Conservation (phyloP, 2,888 invertebrate species). For the Ormyrus labotus region DNA sequence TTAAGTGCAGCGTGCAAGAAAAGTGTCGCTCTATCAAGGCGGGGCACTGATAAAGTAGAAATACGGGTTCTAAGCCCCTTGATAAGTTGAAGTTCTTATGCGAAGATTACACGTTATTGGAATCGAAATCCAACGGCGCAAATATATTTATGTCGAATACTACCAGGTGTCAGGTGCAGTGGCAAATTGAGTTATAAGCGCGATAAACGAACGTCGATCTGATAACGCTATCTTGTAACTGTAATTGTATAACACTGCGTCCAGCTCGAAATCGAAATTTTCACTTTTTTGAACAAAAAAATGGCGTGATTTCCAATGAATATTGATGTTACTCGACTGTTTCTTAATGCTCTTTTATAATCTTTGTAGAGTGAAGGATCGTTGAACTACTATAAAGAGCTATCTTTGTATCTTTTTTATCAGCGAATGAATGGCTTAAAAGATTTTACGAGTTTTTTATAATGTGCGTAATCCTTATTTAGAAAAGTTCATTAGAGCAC, state of each 20-base stretch:
- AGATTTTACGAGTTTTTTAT: background rate
- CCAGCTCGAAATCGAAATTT: too few species aligned
- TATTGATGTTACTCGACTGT: too few species aligned
- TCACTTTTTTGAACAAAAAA: too few species aligned
- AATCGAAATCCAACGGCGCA: constrained; percentile 1
- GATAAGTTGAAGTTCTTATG: background rate
- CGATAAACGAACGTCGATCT: constrained; percentile 6
- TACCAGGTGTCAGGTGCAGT: background rate
- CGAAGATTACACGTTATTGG: constrained; percentile 41
- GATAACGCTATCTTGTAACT: constrained; percentile 21
- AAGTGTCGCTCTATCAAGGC: constrained; percentile 21
- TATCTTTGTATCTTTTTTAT: too few species aligned
- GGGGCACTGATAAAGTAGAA: constrained; percentile 43
- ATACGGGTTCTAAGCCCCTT: constrained; percentile 35
- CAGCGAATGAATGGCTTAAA: too few species aligned
- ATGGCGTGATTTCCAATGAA: too few species aligned
- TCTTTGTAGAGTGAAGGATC: too few species aligned
- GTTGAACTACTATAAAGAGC: too few species aligned
- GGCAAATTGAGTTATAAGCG: constrained; percentile 34
- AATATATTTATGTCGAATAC: constrained; percentile 3
- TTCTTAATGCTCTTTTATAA: too few species aligned
- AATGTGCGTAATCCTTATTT: background rate
- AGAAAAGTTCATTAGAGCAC: constrained; percentile 3
- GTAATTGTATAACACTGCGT: constrained; percentile 5
- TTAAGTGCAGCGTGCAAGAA: background rate